Evolutionary conservation across 2,797 vertebrate species (phyloP), one percentile per base, ranked within the genome.

Genomic region (Argyrosomus regius): DNA sequence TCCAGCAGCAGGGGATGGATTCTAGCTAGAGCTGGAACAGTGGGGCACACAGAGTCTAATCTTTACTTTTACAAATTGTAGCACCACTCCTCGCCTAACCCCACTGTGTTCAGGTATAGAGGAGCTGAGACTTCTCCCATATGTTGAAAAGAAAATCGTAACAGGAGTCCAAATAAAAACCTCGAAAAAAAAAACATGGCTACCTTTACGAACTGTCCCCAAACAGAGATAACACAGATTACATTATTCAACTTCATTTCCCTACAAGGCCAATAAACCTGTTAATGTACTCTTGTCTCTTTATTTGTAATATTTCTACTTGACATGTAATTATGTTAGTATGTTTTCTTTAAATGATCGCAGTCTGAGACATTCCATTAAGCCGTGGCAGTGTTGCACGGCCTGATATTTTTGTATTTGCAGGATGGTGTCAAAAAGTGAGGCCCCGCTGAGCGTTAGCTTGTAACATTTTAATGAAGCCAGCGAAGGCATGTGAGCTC

Each of bases 391-490:
- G 69, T 11, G 1, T 9, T 66, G 54, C 16, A 0, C 24, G 60
- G 35, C 12, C 28, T 35, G 39, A 62, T 60, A 3, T 39, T 66
- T 50, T 50, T 48, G 22, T 16, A 50, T 80, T 49, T 52, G 59
- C 17, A 22, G 17, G 58, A 31, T 41, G 56, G 46, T 49, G 74
- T 50, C 56, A 72, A 57, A 64, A 63, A 68, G 24, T 10, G 46
- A 78, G 65, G 20, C 43, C 1, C 48, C 2, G 35, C 69, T 49
- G 72, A 50, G 46, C 22, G 18, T 62, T 46, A 52, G 65, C 70
- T n/a, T 72, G 76, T 50, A 67, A 72, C 67, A 52, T 72, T 87
- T 81, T 89, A 89, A 88, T 84, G 83, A 89, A 62, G 75, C 45
- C 28, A 5, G 66, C 24, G 28, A 61, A 62, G 64, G 60, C n/a